Percentiles rank a stretch among this genome's conserved stretches.
These are phyloP conservation scores for Acropora yongei DNA, from an alignment of 64 coral and sea anemone genomes.

Conservation along the genomic window DNA sequence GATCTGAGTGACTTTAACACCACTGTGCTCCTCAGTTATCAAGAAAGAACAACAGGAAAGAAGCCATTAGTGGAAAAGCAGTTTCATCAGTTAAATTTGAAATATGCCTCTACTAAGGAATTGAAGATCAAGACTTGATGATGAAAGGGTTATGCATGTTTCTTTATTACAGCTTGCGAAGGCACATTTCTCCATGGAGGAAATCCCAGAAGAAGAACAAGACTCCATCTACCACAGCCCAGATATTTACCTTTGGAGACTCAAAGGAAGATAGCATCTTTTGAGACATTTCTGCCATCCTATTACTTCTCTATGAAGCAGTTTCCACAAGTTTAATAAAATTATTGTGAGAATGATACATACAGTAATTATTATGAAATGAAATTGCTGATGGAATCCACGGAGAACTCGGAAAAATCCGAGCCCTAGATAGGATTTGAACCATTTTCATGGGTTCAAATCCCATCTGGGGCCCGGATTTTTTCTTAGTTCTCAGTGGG, in stretches of 20 bases:
- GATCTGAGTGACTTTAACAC: slow-evolving; percentile 59
- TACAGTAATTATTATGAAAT: too few species aligned
- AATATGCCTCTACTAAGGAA: background rate
- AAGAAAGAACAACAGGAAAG: slow-evolving; percentile 59
- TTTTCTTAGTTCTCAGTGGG: too few species aligned
- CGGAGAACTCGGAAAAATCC: too few species aligned
- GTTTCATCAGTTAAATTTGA: slow-evolving; percentile 32
- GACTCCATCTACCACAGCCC: slow-evolving; percentile 57
- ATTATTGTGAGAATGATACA: too few species aligned
- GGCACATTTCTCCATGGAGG: slow-evolving; percentile 41
- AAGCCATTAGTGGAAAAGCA: slow-evolving; percentile 51
- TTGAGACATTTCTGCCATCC: rapidly evolving
- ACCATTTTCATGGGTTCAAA: too few species aligned
- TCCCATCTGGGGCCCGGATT: too few species aligned
- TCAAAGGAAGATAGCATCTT: background rate
- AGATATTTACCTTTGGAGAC: slow-evolving; percentile 44
- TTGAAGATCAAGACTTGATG: too few species aligned
- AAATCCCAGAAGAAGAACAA: slow-evolving; percentile 64
- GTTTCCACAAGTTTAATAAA: too few species aligned
- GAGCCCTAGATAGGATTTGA: too few species aligned
- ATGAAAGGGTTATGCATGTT: too few species aligned
- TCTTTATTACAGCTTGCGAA: slow-evolving; percentile 14
- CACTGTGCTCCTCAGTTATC: slow-evolving; percentile 44
- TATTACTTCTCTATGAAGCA: too few species aligned
- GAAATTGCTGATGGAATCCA: too few species aligned